Evolutionary conservation across 2,888 invertebrate genomes (phyloP).

Genomic region (Cancer borealis): DNA sequence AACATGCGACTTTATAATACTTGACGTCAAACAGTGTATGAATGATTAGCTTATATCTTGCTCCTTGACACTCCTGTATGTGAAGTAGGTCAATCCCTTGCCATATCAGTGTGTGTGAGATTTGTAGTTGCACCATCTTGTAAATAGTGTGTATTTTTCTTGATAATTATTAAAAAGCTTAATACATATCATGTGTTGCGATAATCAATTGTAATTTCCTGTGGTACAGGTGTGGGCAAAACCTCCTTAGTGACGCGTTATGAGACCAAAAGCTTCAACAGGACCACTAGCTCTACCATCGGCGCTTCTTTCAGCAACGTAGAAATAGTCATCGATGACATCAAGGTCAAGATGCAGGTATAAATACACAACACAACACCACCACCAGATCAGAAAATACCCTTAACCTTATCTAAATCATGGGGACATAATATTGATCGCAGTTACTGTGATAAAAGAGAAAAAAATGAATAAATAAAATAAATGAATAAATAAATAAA

Average conservation of each 20-base stretch:
- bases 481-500: too few relatives aligned
- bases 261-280: slow-evolving; percentile 67
- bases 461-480: too few relatives aligned
- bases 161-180: not conserved
- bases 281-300: slow-evolving; percentile 71
- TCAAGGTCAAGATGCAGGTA: slow-evolving; percentile 89
- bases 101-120: slow-evolving; percentile 65
- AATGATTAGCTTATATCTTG: not conserved
- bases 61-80: slow-evolving; percentile 21
- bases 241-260: slow-evolving; percentile 77
- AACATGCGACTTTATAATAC: not conserved
- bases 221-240: slow-evolving; percentile 75
- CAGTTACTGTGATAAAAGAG: too few relatives aligned
- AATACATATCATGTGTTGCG: not conserved
- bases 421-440: too few relatives aligned
- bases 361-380: not conserved
- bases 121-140: slow-evolving; percentile 60
- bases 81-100: slow-evolving; percentile 38
- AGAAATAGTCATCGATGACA: slow-evolving; percentile 81
- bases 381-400: too few relatives aligned
- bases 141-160: slow-evolving; percentile 55
- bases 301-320: slow-evolving; percentile 81
- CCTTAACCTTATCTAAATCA: too few relatives aligned
- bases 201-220: not conserved
- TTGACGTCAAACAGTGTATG: too few relatives aligned